Base-by-base conservation (phyloP, 2,797 vertebrate genomes). In the Sphenodon punctatus region DNA sequence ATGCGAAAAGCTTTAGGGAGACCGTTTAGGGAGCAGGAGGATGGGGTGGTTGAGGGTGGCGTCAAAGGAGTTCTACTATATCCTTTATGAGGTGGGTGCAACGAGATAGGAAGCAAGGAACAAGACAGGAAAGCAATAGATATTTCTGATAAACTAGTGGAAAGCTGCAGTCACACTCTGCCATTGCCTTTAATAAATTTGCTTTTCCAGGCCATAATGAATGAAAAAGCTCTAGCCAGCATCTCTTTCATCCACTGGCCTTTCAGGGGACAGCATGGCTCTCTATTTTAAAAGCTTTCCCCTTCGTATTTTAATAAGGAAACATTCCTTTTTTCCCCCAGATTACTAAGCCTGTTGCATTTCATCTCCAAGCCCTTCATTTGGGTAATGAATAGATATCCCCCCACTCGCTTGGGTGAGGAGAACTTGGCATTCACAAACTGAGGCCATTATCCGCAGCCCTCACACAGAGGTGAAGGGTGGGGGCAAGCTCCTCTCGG, bases 371-470 rank as follows among this genome's bases (percentile, higher is more conserved):
- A 86, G 70, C 42, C 66, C 48, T 79, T 77, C 11, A 41, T 74
- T 74, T 86, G 67, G 69, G 76, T 91, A 86, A 92, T 78, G 78
- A 90, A 85, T 87, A 90, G 85, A 84, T 80, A 65, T 9, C n/a
- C 14, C 15, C n/a, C 14, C 15, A 70, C 23, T 77, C 83, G 84
- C 82, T n/a, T 15, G 80, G 63, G 84, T 38, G 67, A 68, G 55
- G 80, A 36, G 43, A 34, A 56, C 51, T 84, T 88, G 85, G 87
- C 76, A 61, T 84, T 92, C 84, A 83, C 51, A 71, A 86, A 91
- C 73, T 3, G 27, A 73, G 86, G 41, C 69, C 9, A 4, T 75
- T 82, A 73, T 77, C 82, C 73, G 38, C 34, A 11, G 11, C 67
- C 38, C 72, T 86, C 65, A 56, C 2, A 5, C 45, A 3, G 15